Percentiles rank a stretch among this genome's conserved stretches.
Evolutionary conservation across 2,113 vertebrate genomes (phyloP).

Genomic region (Cacatua alba): DNA sequence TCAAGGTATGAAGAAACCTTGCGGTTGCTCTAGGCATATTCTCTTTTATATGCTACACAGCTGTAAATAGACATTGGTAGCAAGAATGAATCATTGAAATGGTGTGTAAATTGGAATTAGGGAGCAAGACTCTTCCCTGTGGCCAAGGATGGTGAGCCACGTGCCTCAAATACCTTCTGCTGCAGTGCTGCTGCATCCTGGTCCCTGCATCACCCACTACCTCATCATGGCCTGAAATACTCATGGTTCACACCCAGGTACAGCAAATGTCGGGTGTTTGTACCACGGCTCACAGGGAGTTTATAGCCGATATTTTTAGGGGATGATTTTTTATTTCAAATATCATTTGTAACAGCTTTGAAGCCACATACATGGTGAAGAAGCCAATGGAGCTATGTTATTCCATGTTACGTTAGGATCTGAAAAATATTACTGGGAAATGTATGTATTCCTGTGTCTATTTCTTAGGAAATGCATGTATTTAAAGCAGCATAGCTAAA

Average conservation of each 20-base stretch:
- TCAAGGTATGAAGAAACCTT: background rate
- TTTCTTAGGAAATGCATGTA: background rate
- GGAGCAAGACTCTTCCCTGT: background rate
- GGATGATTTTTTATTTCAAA: background rate
- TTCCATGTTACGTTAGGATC: rapidly evolving
- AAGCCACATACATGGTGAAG: background rate
- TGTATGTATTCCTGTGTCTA: too few species aligned
- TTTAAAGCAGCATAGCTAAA: background rate
- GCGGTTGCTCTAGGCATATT: background rate
- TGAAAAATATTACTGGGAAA: background rate
- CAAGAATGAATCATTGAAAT: background rate
- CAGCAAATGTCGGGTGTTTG: background rate
- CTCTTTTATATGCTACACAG: background rate
- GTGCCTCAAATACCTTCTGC: background rate
- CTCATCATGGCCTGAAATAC: background rate
- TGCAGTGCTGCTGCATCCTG: background rate
- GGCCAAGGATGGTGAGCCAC: rapidly evolving
- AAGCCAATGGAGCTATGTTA: background rate
- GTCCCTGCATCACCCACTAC: background rate
- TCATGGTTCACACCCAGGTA: background rate
- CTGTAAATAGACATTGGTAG: background rate
- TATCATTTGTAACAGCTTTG: background rate
- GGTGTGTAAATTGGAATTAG: background rate
- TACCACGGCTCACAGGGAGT: background rate
- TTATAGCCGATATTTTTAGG: background rate